phyloP scores from a whole-genome alignment of 2,797 vertebrate genomes.

The Sebastes nivosus region DNA sequence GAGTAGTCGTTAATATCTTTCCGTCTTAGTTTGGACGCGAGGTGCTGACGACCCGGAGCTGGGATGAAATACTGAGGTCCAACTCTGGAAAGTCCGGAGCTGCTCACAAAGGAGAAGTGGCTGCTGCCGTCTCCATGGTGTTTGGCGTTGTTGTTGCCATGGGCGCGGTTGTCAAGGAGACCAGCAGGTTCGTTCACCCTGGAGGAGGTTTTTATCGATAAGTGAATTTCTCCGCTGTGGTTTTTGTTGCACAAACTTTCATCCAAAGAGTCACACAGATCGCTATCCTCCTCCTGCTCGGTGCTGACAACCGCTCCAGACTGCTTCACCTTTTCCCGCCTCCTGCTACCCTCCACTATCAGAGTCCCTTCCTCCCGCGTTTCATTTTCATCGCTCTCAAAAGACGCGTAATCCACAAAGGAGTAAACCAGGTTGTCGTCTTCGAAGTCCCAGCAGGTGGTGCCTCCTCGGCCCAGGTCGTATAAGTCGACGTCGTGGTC shows the following conservation, averaged over 20 bases:
- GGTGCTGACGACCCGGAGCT: slow-evolving; percentile 91
- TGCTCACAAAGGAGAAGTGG: slow-evolving; percentile 83
- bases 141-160: slow-evolving; percentile 75
- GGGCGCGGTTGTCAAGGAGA: slow-evolving; percentile 76
- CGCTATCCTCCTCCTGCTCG: slow-evolving; percentile 86
- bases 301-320: slow-evolving; percentile 62
- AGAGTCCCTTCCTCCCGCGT: slow-evolving; percentile 76
- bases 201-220: slow-evolving; percentile 91
- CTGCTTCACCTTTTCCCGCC: slow-evolving; percentile 49
- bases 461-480: slow-evolving; percentile 86
- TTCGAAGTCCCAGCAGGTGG: slow-evolving; percentile 90
- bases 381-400: slow-evolving; percentile 90
- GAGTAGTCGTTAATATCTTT: slow-evolving; percentile 92
- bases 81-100: too few species aligned
- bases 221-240: slow-evolving; percentile 84
- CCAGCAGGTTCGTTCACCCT: slow-evolving; percentile 86
- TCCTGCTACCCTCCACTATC: slow-evolving; percentile 62
- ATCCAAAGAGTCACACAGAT: slow-evolving; percentile 79
- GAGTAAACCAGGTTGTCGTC: slow-evolving; percentile 95
- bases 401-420: slow-evolving; percentile 95
- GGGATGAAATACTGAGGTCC: slow-evolving; percentile 81
- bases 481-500: slow-evolving; percentile 90
- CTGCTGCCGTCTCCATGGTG: slow-evolving; percentile 88
- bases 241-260: slow-evolving; percentile 82
- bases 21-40: slow-evolving; percentile 83